A percentile compares a stretch with the other conserved stretches of the same genome.
Conservation (phyloP, 2,113 vertebrate species). For the Collichthys lucidus region DNA sequence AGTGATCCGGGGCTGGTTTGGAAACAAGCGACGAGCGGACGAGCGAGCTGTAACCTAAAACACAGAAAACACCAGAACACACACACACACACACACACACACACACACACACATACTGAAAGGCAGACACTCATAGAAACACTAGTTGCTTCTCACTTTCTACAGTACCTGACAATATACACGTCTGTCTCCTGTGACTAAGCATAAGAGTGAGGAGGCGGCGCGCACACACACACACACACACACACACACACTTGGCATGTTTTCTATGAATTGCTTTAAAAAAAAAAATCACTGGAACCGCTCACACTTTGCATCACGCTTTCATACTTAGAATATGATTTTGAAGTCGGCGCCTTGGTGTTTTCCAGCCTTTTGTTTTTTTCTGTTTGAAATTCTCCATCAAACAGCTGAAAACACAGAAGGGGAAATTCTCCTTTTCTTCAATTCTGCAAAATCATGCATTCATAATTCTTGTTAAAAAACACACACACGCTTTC, state of each 20-base stretch:
- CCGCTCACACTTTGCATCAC: conserved; percentile 54
- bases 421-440: not conserved
- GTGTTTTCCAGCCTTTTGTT: conserved; percentile 51
- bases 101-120: conserved; percentile 12
- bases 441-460: not conserved
- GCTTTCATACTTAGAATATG: conserved; percentile 71
- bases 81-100: conserved; percentile 2
- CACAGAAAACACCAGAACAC: conserved; percentile 31
- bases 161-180: conserved; percentile 36
- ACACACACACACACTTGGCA: conserved; percentile 3
- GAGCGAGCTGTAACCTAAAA: conserved; percentile 68
- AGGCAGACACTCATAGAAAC: conserved; percentile 39
- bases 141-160: conserved; percentile 54
- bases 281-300: conserved; percentile 55
- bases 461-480: not conserved
- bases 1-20: conserved; percentile 50
- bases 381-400: not conserved
- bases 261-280: conserved; percentile 76
- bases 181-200: conserved; percentile 54
- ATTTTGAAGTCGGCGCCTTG: not conserved
- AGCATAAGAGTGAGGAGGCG: conserved; percentile 48
- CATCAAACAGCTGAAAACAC: not conserved
- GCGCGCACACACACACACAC: not conserved
- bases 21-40: conserved; percentile 28
- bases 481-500: not conserved